Conservation (phyloP, 2,888 invertebrate genomes). For the Zaprionus obscuricornis region DNA sequence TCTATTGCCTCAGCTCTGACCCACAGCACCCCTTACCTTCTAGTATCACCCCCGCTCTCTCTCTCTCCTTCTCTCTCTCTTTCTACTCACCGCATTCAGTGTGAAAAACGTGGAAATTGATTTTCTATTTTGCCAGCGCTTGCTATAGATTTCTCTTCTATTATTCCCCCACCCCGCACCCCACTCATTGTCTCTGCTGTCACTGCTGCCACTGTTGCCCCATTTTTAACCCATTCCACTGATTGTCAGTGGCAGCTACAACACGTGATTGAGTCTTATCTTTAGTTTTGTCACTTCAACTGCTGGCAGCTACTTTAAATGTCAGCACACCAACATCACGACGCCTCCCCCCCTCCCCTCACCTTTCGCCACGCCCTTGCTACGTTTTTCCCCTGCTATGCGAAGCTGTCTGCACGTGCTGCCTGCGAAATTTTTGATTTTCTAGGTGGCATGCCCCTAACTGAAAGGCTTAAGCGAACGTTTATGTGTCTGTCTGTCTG, state of each 20-base stretch:
- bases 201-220: too few relatives aligned
- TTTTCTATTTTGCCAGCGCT: constrained; percentile 73
- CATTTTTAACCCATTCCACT: too few relatives aligned
- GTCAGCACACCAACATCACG: constrained; percentile 54
- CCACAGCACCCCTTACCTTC: neutral
- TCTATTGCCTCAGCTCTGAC: constrained; percentile 25
- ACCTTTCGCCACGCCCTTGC: neutral
- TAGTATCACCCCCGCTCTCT: neutral
- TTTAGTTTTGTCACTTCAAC: constrained; percentile 77
- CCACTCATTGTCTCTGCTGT: constrained; percentile 8
- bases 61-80: neutral
- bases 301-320: constrained; percentile 77
- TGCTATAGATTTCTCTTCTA: constrained; percentile 31
- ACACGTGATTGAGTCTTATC: constrained; percentile 77
- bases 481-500: too few relatives aligned
- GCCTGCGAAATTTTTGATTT: constrained; percentile 43
- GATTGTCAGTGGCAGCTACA: constrained; percentile 69
- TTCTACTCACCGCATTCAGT: constrained; percentile 18
- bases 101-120: constrained; percentile 73
- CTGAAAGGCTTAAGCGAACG: constrained; percentile 64
- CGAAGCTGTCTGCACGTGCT: constrained; percentile 54
- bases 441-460: constrained; percentile 38
- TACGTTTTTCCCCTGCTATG: too few relatives aligned
- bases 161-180: neutral
- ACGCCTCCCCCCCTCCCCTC: neutral